Base-by-base conservation (phyloP, 2,113 vertebrate species). In the Eclectus roratus region DNA sequence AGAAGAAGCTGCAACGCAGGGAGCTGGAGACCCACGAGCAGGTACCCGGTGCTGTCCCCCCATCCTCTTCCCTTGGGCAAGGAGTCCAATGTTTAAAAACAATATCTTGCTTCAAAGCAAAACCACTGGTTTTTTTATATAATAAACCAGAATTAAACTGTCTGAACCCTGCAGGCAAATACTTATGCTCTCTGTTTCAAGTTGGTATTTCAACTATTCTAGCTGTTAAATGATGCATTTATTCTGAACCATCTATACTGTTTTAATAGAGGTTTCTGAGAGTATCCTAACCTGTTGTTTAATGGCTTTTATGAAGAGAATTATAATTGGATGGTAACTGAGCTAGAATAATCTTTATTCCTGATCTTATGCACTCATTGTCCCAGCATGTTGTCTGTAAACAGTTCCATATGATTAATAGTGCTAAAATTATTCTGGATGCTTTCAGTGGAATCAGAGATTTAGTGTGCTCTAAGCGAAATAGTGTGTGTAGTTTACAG, bases 21-120 rank as follows among this genome's bases (percentile, higher is more conserved):
- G 99, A 99, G 86, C 95, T 99, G 71, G 98, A 99, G 93, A 94
- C 93, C 4, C 98, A 99, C 24, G 98, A 99, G 73, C 99, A 99
- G 99, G 99, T 99, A 98, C 87, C 4, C 5, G 3, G 3, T 31
- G 56, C 71, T 56, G 18, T 46, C 39, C 56, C 35, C 35, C 43
- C 4, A 3, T 61, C 74, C 85, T 35, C 64, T 77, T 44, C 89
- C 94, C 92, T 37, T 55, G 61, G 64, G 92, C 83, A 39, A 39
- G 37, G 60, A 58, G 56, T 49, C 81, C 50, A 6, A 19, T 69
- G 60, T 61, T 81, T 91, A 71, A 88, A 92, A 88, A 72, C 28
- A 80, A n/a, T 73, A 15, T 44, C 64, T 88, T 85, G 79, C 94
- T 97, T 96, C 73, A 92, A 96, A 90, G 95, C 80, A 83, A 92